Percentiles rank a stretch among this genome's conserved stretches.
These are phyloP conservation scores for Prunella himalayana DNA, from an alignment of 2,113 vertebrate genomes.

Conservation along the genomic window DNA sequence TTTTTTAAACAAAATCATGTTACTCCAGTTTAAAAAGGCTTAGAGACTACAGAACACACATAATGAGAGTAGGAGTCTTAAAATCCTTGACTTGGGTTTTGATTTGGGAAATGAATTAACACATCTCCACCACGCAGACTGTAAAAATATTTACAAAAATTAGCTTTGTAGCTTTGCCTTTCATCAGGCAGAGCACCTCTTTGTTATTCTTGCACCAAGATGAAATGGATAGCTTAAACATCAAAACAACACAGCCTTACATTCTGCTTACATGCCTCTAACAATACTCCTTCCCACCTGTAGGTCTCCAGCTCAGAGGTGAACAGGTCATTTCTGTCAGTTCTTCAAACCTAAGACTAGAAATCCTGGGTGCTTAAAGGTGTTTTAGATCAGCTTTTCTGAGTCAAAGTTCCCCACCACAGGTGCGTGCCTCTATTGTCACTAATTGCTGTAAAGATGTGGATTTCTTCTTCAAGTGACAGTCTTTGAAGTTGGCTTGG, in stretches of 20 bases:
- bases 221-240: slow-evolving; percentile 79
- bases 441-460: slow-evolving; percentile 42
- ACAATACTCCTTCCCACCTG: slow-evolving; percentile 90
- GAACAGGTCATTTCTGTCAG: slow-evolving; percentile 72
- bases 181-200: slow-evolving; percentile 49
- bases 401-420: slow-evolving; percentile 71
- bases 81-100: not conserved
- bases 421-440: slow-evolving; percentile 85
- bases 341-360: slow-evolving; percentile 63
- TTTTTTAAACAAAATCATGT: not conserved
- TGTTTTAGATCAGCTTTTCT: slow-evolving; percentile 67
- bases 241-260: slow-evolving; percentile 74
- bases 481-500: slow-evolving; percentile 46
- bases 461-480: not conserved
- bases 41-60: not conserved
- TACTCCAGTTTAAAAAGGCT: not conserved
- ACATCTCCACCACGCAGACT: not conserved
- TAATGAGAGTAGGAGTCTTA: not conserved
- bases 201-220: slow-evolving; percentile 71
- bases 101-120: not conserved
- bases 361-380: slow-evolving; percentile 49
- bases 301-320: slow-evolving; percentile 82
- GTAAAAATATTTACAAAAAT: slow-evolving; percentile 27
- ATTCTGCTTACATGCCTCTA: slow-evolving; percentile 73
- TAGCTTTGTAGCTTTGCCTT: slow-evolving; percentile 27